Conservation (phyloP, 2,888 invertebrate species). For the Coenonympha glycerion region DNA sequence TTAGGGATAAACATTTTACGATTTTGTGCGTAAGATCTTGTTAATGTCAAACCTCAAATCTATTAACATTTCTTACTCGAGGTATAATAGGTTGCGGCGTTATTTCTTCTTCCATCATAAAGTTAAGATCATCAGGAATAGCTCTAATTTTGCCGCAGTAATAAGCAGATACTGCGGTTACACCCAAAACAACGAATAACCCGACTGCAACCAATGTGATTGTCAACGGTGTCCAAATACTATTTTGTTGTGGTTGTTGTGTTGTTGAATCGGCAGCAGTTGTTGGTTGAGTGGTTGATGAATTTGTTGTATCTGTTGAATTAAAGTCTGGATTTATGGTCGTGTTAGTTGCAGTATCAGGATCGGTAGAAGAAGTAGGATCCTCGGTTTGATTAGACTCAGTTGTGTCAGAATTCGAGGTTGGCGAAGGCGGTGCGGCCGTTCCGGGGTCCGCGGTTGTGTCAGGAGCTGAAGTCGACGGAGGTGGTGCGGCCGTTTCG, state of each 20-base stretch:
- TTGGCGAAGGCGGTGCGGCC: too few relatives aligned
- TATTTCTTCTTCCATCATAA: constrained; percentile 22
- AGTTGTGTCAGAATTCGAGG: too few relatives aligned
- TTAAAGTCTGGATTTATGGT: neutral
- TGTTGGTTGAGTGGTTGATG: neutral
- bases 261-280: constrained; percentile 32
- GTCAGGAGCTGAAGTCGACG: too few relatives aligned
- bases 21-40: too few relatives aligned
- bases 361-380: neutral
- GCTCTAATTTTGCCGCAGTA: constrained; percentile 32
- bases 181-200: constrained; percentile 25
- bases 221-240: constrained; percentile 34
- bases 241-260: constrained; percentile 23
- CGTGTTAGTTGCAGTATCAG: neutral
- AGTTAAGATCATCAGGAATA: constrained; percentile 6
- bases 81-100: constrained; percentile 32
- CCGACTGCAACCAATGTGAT: constrained; percentile 35
- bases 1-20: too few relatives aligned
- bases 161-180: constrained; percentile 34
- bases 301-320: neutral
- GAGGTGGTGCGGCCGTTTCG: too few relatives aligned
- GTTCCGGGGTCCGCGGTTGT: too few relatives aligned
- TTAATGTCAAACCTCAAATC: neutral
- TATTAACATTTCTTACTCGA: constrained; percentile 17
- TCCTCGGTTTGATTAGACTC: too few relatives aligned